Conservation (phyloP, 2,113 vertebrate genomes). For the Falcunculus frontatus region DNA sequence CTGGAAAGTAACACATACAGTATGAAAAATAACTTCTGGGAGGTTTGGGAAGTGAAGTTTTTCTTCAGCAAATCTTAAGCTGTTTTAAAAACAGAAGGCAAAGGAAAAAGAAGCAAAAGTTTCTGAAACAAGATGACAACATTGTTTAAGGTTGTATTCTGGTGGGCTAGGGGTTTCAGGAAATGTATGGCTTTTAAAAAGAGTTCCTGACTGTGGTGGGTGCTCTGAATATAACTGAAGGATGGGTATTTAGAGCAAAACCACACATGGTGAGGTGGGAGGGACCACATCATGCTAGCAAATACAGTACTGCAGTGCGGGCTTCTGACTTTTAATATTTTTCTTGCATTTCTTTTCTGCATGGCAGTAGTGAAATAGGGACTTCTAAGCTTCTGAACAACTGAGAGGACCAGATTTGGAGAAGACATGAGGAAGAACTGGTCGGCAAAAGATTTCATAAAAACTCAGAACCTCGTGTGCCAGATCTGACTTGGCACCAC, state of each 20-base stretch:
- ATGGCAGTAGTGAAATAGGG: conserved; percentile 80
- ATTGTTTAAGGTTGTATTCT: neutral
- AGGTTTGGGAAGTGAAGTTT: neutral
- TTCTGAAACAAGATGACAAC: neutral
- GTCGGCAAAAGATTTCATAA: conserved; percentile 75
- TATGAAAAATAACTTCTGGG: conserved; percentile 4
- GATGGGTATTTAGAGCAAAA: conserved; percentile 20
- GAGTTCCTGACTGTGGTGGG: neutral
- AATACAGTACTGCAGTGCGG: conserved; percentile 60
- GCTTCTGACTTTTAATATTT: conserved; percentile 72
- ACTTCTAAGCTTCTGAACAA: conserved; percentile 78
- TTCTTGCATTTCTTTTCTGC: conserved; percentile 82
- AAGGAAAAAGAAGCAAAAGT: neutral
- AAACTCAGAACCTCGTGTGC: conserved; percentile 72
- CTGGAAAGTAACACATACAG: neutral
- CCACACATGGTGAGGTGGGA: conserved; percentile 44
- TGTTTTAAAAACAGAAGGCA: neutral
- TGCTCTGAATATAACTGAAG: neutral
- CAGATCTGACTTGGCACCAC: conserved; percentile 72
- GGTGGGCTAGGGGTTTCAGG: neutral
- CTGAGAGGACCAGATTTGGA: conserved; percentile 76
- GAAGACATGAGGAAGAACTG: conserved; percentile 75
- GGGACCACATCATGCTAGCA: conserved; percentile 57
- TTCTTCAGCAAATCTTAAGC: neutral
- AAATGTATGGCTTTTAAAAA: neutral